Evolutionary conservation across 2,888 invertebrate species (phyloP), one percentile per base, ranked within the genome.

Genomic region (Papilio elwesi): DNA sequence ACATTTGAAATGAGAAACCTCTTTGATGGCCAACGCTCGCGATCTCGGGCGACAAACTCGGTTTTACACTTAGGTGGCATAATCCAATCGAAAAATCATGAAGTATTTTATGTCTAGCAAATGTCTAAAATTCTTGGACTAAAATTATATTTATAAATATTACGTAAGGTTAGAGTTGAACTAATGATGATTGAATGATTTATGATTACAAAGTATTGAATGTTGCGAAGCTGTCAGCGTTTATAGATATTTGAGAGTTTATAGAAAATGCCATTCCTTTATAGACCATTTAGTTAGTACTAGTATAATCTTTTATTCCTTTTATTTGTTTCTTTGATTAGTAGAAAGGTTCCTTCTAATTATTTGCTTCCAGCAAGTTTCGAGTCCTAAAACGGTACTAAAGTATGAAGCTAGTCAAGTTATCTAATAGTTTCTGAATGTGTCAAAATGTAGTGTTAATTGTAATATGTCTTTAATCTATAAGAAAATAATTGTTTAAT

Each of bases 341-440:
- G 15, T 43, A 15, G 15, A 55, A n/a, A 16, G 38, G 36, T 55
- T 67, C 53, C 43, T 47, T 12, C 16, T 67, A 65, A 15, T 49
- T 51, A 55, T 7, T 16, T 43, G 43, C 9, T 43, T 43, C 11
- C 9, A 43, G 15, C 5, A 43, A 43, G 4, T 38, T 11, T 16
- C n/a, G n/a, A 59, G 38, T 59, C 57, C 36, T 59, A 59, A 26
- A 52, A 36, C 51, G 36, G 15, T 65, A 66, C 12, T 26, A 66
- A 49, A 64, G 64, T 6, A 15, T 66, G 12, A 36, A 53, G 10
- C 67, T 67, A 68, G 67, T 68, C 67, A 68, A 57, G 26, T 59
- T 59, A 36, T 26, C 11, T 49, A 49, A 47, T 26, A 48, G 47
- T 38, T 38, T 52, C 51, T n/a, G 6, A 68, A 68, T 48, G 49